Base-by-base conservation (phyloP, 2,888 invertebrate species). In the Nomada flava region DNA sequence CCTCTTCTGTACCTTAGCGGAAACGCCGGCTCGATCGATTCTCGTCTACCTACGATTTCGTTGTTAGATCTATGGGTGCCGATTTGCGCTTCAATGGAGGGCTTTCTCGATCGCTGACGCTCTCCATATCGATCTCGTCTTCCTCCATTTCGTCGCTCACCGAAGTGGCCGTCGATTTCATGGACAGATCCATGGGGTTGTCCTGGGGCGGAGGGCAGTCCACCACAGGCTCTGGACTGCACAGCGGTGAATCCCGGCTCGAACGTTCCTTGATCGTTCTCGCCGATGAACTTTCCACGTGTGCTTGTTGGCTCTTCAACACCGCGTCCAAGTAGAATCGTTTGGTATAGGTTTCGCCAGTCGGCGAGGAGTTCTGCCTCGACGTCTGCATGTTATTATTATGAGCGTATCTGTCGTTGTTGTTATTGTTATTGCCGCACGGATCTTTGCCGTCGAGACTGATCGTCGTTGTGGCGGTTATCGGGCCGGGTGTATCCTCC, bases 111-210 rank as follows among this genome's bases (percentile, higher is more conserved):
- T 94, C 95, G 42, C 92, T 94, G 36, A 74, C 84, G 47, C 86
- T 90, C 26, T 91, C 91, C 52, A 93, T 94, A 50, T 91, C 90
- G 83, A 94, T 94, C 55, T 92, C 94, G 11, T 91, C 90, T 11
- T 90, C 89, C 15, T 93, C 94, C 50, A 89, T 88, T 80, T 94
- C 94, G 55, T 95, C 94, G 0, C 92, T 94, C 86, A 91, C 92
- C 20, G 79, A 73, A 0, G 76, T 78, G 1, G 53, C 18, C 29
- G 20, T 36, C 0, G 96, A 95, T 90, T 96, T 97, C 94, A 97
- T 96, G 53, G 97, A 97, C 84, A 97, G 94, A 91, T 97, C 97
- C 92, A 97, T 97, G 1, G 97, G 97, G 91, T 96, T 96, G 86
- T 97, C 97, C 91, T 97, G 97, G 0, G 95, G 92, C 0, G 94